Evolutionary conservation across 2,113 vertebrate species (phyloP), one percentile per base, ranked within the genome.

Genomic region (Hippocampus barbouri): DNA sequence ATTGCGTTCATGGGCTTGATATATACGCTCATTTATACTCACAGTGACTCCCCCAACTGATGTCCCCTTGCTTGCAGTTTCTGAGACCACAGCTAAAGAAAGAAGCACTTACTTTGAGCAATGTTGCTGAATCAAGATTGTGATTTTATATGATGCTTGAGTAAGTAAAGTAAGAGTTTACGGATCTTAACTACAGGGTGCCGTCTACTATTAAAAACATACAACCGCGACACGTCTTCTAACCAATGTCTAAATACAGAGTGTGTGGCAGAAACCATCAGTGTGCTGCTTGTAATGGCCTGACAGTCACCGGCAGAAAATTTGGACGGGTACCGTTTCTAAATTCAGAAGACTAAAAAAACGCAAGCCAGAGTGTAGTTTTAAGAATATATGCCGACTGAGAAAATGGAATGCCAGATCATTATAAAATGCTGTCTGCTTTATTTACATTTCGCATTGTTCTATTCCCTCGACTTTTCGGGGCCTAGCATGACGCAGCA

Each of bases 21-120:
- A 43, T 2, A 25, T n/a, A 4, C 53, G 54, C 41, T 5, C n/a
- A 71, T 77, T 69, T 45, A 9, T 85, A 91, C 92, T 91, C 62
- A 93, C 92, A 34, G 71, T 88, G 71, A 91, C 91, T 20, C 1
- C 12, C 16, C 81, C 91, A 18, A 93, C 90, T 0, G 88, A 83
- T 10, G 87, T 89, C n/a, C 72, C 91, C 60, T 65, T 70, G 43
- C 79, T 89, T 12, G 90, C 80, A 30, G 14, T 85, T 81, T 93
- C 92, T 65, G 89, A 74, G 51, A 93, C 80, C 67, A 92, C 84
- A 66, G 91, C 92, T 93, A 53, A 43, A 83, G 43, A 18, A 14
- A 16, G 68, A 69, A 43, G 53, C 47, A 8, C 6, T 34, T 34
- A 61, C 16, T 61, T 61, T 61, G 15, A 61, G 27, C 27, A 61